Evolutionary conservation across 2,888 invertebrate species (phyloP), one percentile per base, ranked within the genome.

Genomic region (Eilema griseolum): DNA sequence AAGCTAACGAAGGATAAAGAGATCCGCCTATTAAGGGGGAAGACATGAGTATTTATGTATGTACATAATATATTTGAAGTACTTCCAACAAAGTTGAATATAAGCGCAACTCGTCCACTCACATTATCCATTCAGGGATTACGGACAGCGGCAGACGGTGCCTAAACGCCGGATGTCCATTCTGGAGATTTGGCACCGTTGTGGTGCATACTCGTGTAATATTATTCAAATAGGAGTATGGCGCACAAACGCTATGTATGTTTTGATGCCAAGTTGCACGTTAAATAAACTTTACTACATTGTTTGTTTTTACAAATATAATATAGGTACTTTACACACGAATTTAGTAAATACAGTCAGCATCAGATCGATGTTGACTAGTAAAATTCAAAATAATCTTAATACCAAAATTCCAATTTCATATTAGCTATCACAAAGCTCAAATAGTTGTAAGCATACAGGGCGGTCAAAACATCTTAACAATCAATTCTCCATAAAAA

Each of bases 51-150:
- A 52, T 16, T 0, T 46, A 46, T 5, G 20, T 20, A 46, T 46
- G 46, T 46, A 20, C 8, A 46, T 46, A 46, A 52, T 60, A 73
- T 67, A 73, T 67, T 73, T 61, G 67, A 67, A 81, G 67, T 60
- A 23, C 31, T 33, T 37, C 31, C 23, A 69, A 65, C 72, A 70
- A 74, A 71, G 75, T 71, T 62, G 73, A 69, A 77, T 80, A 80
- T 83, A 81, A 81, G 83, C 81, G 81, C 81, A 82, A 81, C 74
- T 74, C 66, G 57, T 77, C 63, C 71, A 75, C 74, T 71, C 68
- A 77, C 76, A 83, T 85, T 83, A 83, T 74, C 77, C 78, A 85
- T 85, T 85, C 83, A 83, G 77, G 81, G 84, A 85, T 85, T 83
- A 83, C 80, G 68, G 77, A 62, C 75, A 59, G 59, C 72, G 76